Base-by-base conservation (phyloP, 2,888 invertebrate genomes). In the Macaria notata region DNA sequence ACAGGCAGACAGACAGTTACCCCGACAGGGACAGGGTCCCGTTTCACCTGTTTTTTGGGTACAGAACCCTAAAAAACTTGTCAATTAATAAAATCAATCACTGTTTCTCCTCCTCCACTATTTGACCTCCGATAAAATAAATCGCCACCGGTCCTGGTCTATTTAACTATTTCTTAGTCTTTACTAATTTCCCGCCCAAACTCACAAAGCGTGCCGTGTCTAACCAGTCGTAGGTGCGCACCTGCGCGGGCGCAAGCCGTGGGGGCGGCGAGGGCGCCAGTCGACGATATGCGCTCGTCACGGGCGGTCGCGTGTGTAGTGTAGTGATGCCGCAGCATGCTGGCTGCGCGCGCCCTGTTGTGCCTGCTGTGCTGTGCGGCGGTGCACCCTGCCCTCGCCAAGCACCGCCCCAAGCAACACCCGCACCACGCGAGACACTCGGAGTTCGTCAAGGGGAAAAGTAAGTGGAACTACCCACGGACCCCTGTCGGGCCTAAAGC, bases 401-500 rank as follows among this genome's bases (percentile, higher is more conserved):
- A 75, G 59, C 79, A 84, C 65, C 83, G 86, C 65, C 69, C 78
- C 58, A 81, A 86, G 70, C 43, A 56, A 46, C 62, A 63, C 53
- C 52, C 85, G 82, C 75, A 69, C 76, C 66, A 72, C 81, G 61
- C 78, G 71, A 85, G 86, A 71, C 85, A 92, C 72, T 94, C 94
- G 70, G 95, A 95, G 81, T 95, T 95, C 82, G 95, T 95, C 82
- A 95, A 95, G 86, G 95, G 95, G 83, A 95, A 95, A 88, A 95
- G 95, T 95, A 93, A 95, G 95, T 94, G 69, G 41, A 19, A 19
- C 41, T 9, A 9, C 41, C 41, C 9, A 41, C 41, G 41, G 41
- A 41, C 41, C 41, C 3, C 41, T 1, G 19, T 19, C 19, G 2
- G 19, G 19, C 19, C 19, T 8, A 41, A 41, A 9, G 8, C 41